Base-by-base conservation (phyloP, 2,113 vertebrate genomes). In the Macroglossus sobrinus region DNA sequence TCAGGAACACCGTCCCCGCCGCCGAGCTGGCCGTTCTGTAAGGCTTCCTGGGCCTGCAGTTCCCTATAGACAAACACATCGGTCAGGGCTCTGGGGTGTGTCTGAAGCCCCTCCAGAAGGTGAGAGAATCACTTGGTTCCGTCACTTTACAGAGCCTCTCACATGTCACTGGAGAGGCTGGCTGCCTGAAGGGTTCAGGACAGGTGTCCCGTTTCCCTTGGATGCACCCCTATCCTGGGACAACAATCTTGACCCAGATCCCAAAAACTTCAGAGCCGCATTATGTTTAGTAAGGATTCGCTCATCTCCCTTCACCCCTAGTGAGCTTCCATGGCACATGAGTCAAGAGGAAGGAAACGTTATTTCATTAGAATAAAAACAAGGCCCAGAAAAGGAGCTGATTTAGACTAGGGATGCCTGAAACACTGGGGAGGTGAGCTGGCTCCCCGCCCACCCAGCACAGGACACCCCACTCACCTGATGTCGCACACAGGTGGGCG, bases 401-500 rank as follows among this genome's bases (percentile, higher is more conserved):
- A 21, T 59, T 59, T 22, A 35, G n/a, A 47, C 50, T 30, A 15
- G 33, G 4, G 2, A 13, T 0, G 3, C 61, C 28, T 4, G 21
- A 69, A 72, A 57, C 13, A 9, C 1, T 4, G 21, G 16, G 24
- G 19, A 55, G 40, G 19, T 11, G 7, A 40, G 45, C 30, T 1
- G n/a, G 45, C 19, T 64, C 45, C 26, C 30, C 9, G 7, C 47
- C 87, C 8, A 30, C 64, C 64, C 40, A 0, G 3, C 0, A 15
- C 11, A 30, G 2, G 90, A 9, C 0, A 0, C 45, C 53, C 28
- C 45, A 53, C 92, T 93, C 84, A 99, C 99, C 99, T 99, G 97
- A 99, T 99, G 94, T 99, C 99, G 72, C 99, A 99, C 63, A 99
- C 99, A 6, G 99, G 99, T 38, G 99, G 99, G 97, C 99, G 98